Base-by-base conservation (phyloP, 2,888 invertebrate genomes). In the Pristionchus mayeri region DNA sequence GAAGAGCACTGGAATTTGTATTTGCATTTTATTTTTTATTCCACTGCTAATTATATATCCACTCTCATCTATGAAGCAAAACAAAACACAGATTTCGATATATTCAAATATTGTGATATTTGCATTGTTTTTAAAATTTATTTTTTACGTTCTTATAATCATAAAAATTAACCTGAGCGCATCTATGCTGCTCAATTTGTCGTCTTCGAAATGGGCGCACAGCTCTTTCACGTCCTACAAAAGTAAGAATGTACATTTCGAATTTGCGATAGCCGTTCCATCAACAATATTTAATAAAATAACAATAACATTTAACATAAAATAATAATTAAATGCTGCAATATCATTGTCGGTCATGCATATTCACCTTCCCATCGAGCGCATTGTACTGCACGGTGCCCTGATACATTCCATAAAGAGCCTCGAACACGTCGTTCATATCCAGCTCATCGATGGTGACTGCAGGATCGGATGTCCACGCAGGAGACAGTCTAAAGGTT, bases 381-480 rank as follows among this genome's bases (percentile, higher is more conserved):
- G 37, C 21, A 44, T 71, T 71, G 40, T 71, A 71, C 16, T 71
- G 71, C n/a, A 71, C 71, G 0, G 40, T 71, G 4, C 71, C 71
- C 24, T 40, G 37, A 44, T 44, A 71, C 71, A 71, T 40, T 71
- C 71, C 71, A 44, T 40, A 71, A 1, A 71, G 40, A 7, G 37
- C 71, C 7, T n/a, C n/a, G 71, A 71, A 71, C 1, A 71, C 71
- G n/a, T 71, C 40, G 24, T 71, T 71, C 71, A 71, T 40, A 71
- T 71, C 71, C 2, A 71, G 71, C 9, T 27, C 7, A 44, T 71
- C 71, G 40, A 71, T 71, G 1, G 40, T 44, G 37, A 30, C 40
- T 18, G 37, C 34, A 21, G 63, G 13, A 34, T 63, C 71, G 2
- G 37, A 24, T 40, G 18, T 40, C 71, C 71, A 71, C 24, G 21